Evolutionary conservation across 1,140 invertebrate genomes (phyloP), one percentile per base, ranked within the genome.

Genomic region (Drosophila bipectinata): DNA sequence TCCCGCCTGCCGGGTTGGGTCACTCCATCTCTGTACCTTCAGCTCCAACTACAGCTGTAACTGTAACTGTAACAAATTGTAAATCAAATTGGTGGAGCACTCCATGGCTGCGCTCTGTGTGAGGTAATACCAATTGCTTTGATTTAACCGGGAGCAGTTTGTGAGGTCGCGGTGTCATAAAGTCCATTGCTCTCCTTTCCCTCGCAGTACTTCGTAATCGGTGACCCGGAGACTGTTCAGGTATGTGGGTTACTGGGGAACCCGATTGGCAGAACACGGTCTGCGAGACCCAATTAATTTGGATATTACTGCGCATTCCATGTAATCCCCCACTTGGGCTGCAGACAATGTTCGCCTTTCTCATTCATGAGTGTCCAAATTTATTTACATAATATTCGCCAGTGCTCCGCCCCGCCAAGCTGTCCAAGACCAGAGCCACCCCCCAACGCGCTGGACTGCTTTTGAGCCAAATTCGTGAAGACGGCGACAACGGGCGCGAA

Each of bases 51-150:
- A 3, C 8, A 4, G 30, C 34, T 55, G 30, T 18, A 37, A 41
- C 34, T 55, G 30, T 18, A 37, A 41, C 48, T 64, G 60, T 66
- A 66, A 75, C 53, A 64, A 34, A 75, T 75, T 66, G 72, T 66
- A 75, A 75, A 75, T 66, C 60, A 75, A 75, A 57, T 63, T 62
- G 58, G 68, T 51, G 12, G 39, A 63, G 60, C 32, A 51, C 56
- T 56, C 47, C 48, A 39, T 52, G 18, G 59, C 53, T 48, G 39
- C 24, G 28, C 69, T 73, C 59, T 45, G 69, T 72, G 30, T 63
- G 72, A 52, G 72, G 72, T 49, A 63, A 74, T 63, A 51, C 21
- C 53, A 75, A 75, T 66, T 56, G 32, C 72, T 74, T 66, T 75
- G 49, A 57, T 54, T 74, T 49, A 54, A 58, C 53, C 60, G 48